A percentile compares a stretch with the other conserved stretches of the same genome.
Conservation (phyloP, 2,797 vertebrate species). For the Pogonophryne albipinna region DNA sequence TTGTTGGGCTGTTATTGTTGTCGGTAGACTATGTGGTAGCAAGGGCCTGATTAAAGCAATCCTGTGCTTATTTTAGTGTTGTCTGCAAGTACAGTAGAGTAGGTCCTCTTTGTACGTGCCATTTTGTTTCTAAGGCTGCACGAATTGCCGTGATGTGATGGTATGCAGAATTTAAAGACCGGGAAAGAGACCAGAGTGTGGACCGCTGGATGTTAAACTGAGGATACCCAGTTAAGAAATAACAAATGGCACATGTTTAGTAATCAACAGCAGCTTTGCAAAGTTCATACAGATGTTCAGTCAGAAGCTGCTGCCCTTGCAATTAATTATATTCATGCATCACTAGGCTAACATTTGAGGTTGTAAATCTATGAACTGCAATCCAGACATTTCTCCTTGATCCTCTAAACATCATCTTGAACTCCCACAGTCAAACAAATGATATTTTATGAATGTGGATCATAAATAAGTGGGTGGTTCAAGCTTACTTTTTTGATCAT, state of each 20-base stretch:
- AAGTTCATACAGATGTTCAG: constrained; percentile 35
- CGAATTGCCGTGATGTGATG: constrained; percentile 16
- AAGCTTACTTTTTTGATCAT: constrained; percentile 4
- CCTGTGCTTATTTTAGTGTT: constrained; percentile 57
- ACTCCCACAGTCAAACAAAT: constrained; percentile 19
- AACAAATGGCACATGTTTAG: constrained; percentile 43
- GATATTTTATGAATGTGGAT: constrained; percentile 22
- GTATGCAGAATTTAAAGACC: constrained; percentile 16
- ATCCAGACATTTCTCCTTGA: constrained; percentile 19
- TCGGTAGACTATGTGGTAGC: constrained; percentile 66
- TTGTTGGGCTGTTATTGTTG: constrained; percentile 63
- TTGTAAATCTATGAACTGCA: constrained; percentile 24
- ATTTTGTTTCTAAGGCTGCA: constrained; percentile 33
- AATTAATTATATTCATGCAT: constrained; percentile 22
- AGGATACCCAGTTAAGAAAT: constrained; percentile 33
- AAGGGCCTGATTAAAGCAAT: constrained; percentile 70
- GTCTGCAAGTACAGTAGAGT: constrained; percentile 50
- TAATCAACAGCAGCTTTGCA: constrained; percentile 24
- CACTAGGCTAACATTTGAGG: constrained; percentile 14
- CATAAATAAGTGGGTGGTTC: constrained; percentile 2
- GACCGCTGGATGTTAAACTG: constrained; percentile 26
- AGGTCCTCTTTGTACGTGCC: constrained; percentile 40
- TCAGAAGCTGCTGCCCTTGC: constrained; percentile 25
- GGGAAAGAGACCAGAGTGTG: constrained; percentile 6
- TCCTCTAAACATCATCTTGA: constrained; percentile 24